These are phyloP conservation scores for Gymnothorax reevesii DNA, from an alignment of 2,797 vertebrate species.

Conservation along the genomic window DNA sequence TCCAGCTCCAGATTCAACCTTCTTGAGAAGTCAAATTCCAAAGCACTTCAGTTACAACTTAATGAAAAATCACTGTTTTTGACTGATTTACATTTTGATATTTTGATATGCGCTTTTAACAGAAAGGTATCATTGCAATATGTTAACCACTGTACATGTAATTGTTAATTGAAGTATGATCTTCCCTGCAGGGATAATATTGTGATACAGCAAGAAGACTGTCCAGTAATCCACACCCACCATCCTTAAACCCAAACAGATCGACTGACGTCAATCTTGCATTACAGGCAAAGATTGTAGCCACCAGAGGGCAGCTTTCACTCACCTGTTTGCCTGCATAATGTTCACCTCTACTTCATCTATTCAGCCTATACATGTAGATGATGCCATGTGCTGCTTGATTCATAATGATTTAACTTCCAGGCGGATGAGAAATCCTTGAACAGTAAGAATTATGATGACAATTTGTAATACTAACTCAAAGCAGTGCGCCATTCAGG, in stretches of 20 bases:
- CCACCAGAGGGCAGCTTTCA: conserved; percentile 31
- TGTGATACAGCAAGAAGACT: neutral
- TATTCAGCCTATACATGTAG: conserved; percentile 3
- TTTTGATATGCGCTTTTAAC: neutral
- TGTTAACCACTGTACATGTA: neutral
- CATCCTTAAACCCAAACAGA: neutral
- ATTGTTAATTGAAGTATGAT: neutral
- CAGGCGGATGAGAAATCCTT: neutral
- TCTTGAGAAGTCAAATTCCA: neutral
- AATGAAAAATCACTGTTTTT: neutral
- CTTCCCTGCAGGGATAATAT: neutral
- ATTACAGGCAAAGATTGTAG: neutral
- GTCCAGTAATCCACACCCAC: neutral
- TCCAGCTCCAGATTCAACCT: neutral
- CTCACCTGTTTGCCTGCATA: conserved; percentile 5
- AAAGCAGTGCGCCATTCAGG: conserved; percentile 7
- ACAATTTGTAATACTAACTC: neutral
- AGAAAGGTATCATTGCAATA: neutral
- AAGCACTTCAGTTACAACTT: neutral
- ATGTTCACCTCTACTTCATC: conserved; percentile 1
- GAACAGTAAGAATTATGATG: conserved; percentile 15
- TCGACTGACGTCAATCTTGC: conserved; percentile 2
- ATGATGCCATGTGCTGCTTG: conserved; percentile 17
- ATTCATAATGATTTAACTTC: conserved; percentile 27
- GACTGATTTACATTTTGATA: neutral